Base-by-base conservation (phyloP, 2,797 vertebrate species). In the Spondyliosoma cantharus region DNA sequence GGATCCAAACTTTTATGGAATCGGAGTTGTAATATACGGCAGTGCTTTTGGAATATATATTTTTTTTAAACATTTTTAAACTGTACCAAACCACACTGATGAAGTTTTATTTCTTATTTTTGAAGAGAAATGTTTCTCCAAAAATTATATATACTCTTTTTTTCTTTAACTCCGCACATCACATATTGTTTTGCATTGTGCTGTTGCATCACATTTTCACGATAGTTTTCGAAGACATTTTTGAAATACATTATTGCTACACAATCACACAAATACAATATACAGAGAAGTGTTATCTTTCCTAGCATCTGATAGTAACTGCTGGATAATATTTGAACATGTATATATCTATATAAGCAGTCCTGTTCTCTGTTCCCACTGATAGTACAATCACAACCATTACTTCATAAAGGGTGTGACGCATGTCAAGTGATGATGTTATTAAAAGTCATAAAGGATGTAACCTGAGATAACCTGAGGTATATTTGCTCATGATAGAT, bases 1-100 rank as follows among this genome's bases (percentile, higher is more conserved):
- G 37, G 37, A 37, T 37, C 9, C 37, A 37, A 37, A 37, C 37
- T 37, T 37, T 37, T 37, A 37, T 37, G 2, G 9, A 37, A 37
- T 37, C 37, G 2, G 7, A 11, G 37, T 37, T 37, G 37, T 37
- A n/a, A 45, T 45, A 70, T 59, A 72, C 50, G 67, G 66, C 61
- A 37, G 37, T 58, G 71, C 83, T 82, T 83, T 76, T 70, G 59
- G 29, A 80, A 86, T 71, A 84, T 83, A 78, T 85, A 78, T 85
- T 89, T 85, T 91, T 90, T 89, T 57, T 57, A 62, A 71, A 57
- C 13, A 17, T 66, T 63, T 65, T 66, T 3, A 76, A 80, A 69
- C 68, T 63, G 71, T 63, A 84, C 29, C 81, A 86, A 76, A 87
- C 66, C 61, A 82, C 66, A 65, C 37, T 59, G 16, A 73, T 48